Percentiles rank a stretch among this genome's conserved stretches.
These are phyloP conservation scores for Ostrea edulis DNA, from an alignment of 1,140 invertebrate genomes.

Conservation along the genomic window DNA sequence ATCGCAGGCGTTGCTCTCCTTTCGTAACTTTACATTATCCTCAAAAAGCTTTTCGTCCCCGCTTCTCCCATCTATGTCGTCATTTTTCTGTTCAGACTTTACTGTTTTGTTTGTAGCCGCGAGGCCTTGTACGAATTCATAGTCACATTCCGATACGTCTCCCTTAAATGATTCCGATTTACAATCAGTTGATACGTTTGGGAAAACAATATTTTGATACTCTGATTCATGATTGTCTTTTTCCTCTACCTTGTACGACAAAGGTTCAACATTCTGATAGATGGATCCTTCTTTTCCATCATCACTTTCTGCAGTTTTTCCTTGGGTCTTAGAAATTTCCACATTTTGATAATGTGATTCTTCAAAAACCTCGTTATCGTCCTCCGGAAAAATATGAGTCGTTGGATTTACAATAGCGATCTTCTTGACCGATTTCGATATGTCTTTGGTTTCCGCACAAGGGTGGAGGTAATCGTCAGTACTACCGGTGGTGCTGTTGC, in stretches of 20 bases:
- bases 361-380: background rate
- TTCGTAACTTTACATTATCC: background rate
- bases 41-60: background rate
- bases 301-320: background rate
- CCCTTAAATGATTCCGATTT: background rate
- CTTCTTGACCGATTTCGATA: background rate
- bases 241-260: background rate
- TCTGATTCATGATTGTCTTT: background rate
- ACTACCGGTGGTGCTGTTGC: background rate
- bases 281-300: background rate
- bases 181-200: background rate
- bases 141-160: background rate
- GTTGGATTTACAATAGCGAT: slow-evolving; percentile 11
- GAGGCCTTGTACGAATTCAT: background rate
- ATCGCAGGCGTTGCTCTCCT: background rate
- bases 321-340: background rate
- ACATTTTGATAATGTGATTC: background rate
- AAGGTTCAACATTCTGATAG: background rate
- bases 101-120: background rate
- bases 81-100: background rate
- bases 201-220: slow-evolving; percentile 8
- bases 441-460: background rate
- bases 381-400: background rate
- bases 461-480: background rate
- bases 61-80: background rate